Evolutionary conservation across 2,113 vertebrate genomes (phyloP).

Genomic region (Psettodes erumei): DNA sequence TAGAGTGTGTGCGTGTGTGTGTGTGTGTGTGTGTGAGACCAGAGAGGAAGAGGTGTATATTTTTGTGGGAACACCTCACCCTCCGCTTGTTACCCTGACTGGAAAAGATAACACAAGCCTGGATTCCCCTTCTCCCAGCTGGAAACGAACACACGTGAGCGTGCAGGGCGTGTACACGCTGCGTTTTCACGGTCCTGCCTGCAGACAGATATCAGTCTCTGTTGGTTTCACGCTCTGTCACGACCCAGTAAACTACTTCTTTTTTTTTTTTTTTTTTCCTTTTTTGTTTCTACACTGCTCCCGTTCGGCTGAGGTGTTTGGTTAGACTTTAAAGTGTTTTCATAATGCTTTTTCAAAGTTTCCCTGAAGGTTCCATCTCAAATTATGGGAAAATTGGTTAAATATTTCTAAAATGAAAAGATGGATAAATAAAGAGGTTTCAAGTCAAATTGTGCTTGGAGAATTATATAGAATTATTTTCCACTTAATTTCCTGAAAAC

Average conservation of each 20-base stretch:
- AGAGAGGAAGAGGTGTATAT: slow-evolving; percentile 77
- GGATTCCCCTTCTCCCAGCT: slow-evolving; percentile 69
- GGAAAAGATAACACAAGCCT: slow-evolving; percentile 78
- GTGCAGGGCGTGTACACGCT: slow-evolving; percentile 18
- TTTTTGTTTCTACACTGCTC: not conserved
- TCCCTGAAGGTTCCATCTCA: not conserved
- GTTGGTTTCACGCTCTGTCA: not conserved
- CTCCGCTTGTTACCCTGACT: slow-evolving; percentile 64
- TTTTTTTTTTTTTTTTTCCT: too few relatives aligned
- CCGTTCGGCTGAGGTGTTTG: not conserved
- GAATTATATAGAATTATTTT: too few relatives aligned
- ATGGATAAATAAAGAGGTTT: too few relatives aligned
- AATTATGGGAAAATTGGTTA: too few relatives aligned
- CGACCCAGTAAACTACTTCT: too few relatives aligned
- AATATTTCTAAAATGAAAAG: too few relatives aligned
- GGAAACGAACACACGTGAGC: slow-evolving; percentile 47
- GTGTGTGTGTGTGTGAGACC: slow-evolving; percentile 10
- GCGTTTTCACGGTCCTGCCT: not conserved
- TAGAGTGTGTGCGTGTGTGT: slow-evolving; percentile 47
- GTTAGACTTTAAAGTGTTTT: not conserved
- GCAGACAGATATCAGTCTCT: not conserved
- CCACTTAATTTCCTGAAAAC: too few relatives aligned
- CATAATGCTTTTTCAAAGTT: not conserved
- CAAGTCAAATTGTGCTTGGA: too few relatives aligned
- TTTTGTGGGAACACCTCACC: slow-evolving; percentile 78